Evolutionary conservation across 2,888 invertebrate species (phyloP), one percentile per base, ranked within the genome.

Genomic region (Nemotelus nigrinus): DNA sequence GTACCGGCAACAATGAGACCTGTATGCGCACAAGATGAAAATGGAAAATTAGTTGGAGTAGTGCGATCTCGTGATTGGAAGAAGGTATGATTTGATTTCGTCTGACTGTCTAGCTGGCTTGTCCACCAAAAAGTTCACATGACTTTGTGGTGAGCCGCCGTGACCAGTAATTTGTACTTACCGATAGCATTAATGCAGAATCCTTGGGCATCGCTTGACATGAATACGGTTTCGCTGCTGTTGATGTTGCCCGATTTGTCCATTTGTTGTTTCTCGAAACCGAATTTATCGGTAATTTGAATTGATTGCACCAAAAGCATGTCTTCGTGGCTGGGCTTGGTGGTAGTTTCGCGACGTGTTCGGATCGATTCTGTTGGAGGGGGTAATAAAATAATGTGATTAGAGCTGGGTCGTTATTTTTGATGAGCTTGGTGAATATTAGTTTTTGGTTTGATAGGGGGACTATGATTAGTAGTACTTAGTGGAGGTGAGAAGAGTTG

Each of bases 241-340:
- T 90, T 88, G 79, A 85, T 83, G 77, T 82, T 81, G 78, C 82
- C 82, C 76, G 84, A 84, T 81, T 89, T 90, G 76, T 91, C 90
- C 80, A 90, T 90, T 79, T 86, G 84, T 82, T 90, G 91, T 84
- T 91, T 91, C 83, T 94, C 93, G 87, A 95, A 95, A 57, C 94
- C 95, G 86, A 96, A 96, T 86, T 96, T 95, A 88, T 97, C 96
- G 53, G 95, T 95, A 85, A 96, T 96, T 87, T 95, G 95, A 84
- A 97, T 96, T 78, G 95, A 94, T 86, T 96, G 95, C 48, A 96
- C 96, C 79, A 96, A 90, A 41, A 96, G 91, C 88, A 96, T 91
- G 85, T 96, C 94, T 84, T 96, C 95, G 80, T 92, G 90, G 79
- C 88, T 88, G 81, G 89, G 85, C 82, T 87, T 86, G 76, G 68